These are phyloP conservation scores for Sericinus montela DNA, from an alignment of 2,888 invertebrate species.

Conservation along the genomic window DNA sequence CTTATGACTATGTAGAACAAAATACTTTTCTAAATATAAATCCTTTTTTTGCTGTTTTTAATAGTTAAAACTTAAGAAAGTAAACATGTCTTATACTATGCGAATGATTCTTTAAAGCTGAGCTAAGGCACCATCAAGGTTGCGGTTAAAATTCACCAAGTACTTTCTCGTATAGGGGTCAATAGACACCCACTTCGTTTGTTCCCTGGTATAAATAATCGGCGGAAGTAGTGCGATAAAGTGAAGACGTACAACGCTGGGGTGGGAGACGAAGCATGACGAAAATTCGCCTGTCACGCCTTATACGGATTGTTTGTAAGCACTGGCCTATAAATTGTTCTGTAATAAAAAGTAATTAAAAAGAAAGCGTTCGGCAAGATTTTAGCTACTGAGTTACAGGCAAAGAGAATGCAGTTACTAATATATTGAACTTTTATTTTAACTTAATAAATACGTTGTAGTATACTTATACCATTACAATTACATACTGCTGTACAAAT, in stretches of 20 bases:
- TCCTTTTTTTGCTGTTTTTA: too few species aligned
- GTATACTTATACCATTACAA: too few species aligned
- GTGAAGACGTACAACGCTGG: constrained; percentile 41
- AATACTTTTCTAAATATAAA: too few species aligned
- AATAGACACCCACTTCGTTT: constrained; percentile 58
- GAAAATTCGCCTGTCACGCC: constrained; percentile 31
- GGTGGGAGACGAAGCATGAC: constrained; percentile 64
- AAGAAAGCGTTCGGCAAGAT: neutral
- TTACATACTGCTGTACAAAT: too few species aligned
- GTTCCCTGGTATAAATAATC: constrained; percentile 47
- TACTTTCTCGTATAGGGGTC: constrained; percentile 25
- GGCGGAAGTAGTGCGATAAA: constrained; percentile 50
- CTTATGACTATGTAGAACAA: too few species aligned
- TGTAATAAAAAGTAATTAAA: constrained; percentile 5
- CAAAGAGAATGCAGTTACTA: too few species aligned
- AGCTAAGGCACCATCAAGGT: constrained; percentile 2
- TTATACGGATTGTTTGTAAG: constrained; percentile 15
- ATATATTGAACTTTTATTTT: too few species aligned
- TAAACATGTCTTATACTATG: too few species aligned
- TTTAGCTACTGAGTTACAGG: too few species aligned
- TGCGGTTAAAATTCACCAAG: constrained; percentile 16
- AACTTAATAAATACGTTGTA: too few species aligned
- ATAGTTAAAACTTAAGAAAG: too few species aligned
- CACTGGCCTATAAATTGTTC: constrained; percentile 15
- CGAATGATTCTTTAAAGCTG: constrained; percentile 2